These are phyloP conservation scores for Ochropleura leucogaster DNA, from an alignment of 2,888 invertebrate genomes.

Conservation along the genomic window DNA sequence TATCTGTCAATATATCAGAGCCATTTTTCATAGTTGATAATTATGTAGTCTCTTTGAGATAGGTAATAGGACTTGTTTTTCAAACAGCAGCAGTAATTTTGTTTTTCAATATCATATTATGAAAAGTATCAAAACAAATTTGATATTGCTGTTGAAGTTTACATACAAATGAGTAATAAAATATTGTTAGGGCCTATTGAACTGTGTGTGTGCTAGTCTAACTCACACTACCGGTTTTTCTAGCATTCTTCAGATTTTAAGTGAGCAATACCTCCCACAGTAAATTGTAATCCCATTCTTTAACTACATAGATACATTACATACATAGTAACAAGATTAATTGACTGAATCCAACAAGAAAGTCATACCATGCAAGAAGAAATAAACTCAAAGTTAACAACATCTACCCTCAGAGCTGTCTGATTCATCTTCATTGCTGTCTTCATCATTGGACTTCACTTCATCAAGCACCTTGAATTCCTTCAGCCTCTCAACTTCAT, in stretches of 20 bases:
- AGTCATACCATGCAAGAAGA: slow-evolving; percentile 50
- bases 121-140: too few species aligned
- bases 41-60: too few species aligned
- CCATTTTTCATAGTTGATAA: too few species aligned
- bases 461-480: slow-evolving; percentile 88
- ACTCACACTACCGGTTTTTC: background rate
- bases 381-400: slow-evolving; percentile 39
- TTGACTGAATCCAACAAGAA: background rate
- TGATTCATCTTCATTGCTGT: slow-evolving; percentile 82
- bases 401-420: slow-evolving; percentile 82
- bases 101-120: too few species aligned
- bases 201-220: too few species aligned
- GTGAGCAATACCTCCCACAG: background rate
- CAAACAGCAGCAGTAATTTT: too few species aligned
- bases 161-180: too few species aligned
- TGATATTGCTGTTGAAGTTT: too few species aligned
- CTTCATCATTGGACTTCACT: slow-evolving; percentile 84
- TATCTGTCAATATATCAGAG: too few species aligned
- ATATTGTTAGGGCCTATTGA: too few species aligned
- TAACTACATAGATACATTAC: background rate
- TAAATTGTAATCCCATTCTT: slow-evolving; percentile 8
- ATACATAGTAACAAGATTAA: slow-evolving; percentile 1
- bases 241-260: background rate
- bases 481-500: slow-evolving; percentile 80
- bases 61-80: too few species aligned